Evolutionary conservation across 1,140 invertebrate genomes (phyloP).

Genomic region (Euwallacea fornicatus): DNA sequence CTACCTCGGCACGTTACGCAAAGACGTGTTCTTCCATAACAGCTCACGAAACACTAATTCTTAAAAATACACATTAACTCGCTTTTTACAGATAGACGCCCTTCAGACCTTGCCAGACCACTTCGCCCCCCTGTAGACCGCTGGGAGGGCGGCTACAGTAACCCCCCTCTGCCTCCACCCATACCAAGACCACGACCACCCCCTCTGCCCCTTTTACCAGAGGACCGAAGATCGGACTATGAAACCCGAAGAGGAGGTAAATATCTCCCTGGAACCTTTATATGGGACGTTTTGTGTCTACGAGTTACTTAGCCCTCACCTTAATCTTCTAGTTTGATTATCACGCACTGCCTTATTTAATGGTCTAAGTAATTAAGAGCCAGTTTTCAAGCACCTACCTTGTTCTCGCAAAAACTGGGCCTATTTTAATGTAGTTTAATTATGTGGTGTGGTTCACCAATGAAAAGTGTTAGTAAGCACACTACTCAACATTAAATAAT

Average conservation of each 20-base stretch:
- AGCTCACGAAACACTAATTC: too few relatives aligned
- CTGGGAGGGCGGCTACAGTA: conserved; percentile 30
- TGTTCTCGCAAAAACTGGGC: neutral
- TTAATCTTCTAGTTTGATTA: neutral
- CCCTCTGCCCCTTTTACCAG: neutral
- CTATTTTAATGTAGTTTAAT: too few relatives aligned
- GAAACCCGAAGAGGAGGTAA: conserved; percentile 47
- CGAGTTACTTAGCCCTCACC: neutral
- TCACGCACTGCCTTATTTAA: conserved; percentile 1
- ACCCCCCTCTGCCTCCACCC: neutral
- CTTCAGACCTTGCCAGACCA: conserved; percentile 20
- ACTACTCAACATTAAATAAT: too few relatives aligned
- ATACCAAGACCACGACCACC: neutral
- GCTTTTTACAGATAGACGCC: conserved; percentile 21
- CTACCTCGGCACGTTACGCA: too few relatives aligned
- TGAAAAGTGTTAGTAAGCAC: too few relatives aligned
- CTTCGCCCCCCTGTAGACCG: conserved; percentile 24
- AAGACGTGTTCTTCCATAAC: too few relatives aligned
- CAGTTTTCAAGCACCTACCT: too few relatives aligned
- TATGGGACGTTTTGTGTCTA: conserved; percentile 45
- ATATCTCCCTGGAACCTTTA: conserved; percentile 42
- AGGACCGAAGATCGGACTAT: conserved; percentile 26
- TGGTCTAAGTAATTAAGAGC: too few relatives aligned
- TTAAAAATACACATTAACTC: too few relatives aligned
- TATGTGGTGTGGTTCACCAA: too few relatives aligned